These are phyloP conservation scores for Miltochrista miniata DNA, from an alignment of 2,888 invertebrate genomes.

Conservation along the genomic window DNA sequence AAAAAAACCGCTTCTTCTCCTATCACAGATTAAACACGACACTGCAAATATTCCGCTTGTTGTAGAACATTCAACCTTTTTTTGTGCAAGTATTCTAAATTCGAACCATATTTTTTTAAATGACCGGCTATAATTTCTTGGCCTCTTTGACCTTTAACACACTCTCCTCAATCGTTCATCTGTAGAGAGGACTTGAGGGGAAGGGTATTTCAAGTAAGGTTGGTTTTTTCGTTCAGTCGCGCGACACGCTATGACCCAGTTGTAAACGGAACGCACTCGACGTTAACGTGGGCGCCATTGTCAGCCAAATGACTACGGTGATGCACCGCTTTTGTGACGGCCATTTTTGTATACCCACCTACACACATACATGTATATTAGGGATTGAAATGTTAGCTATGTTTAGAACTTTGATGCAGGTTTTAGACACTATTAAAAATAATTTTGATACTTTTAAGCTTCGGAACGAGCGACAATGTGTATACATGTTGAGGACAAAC, in stretches of 20 bases:
- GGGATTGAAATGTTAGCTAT: slow-evolving; percentile 2
- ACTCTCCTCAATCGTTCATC: slow-evolving; percentile 8
- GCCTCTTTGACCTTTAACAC: slow-evolving; percentile 15
- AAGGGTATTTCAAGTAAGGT: slow-evolving; percentile 14
- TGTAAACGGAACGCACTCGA: slow-evolving; percentile 41
- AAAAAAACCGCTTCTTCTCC: not conserved
- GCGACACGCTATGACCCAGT: slow-evolving; percentile 42
- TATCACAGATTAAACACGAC: not conserved
- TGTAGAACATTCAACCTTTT: slow-evolving; percentile 16
- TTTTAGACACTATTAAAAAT: not conserved
- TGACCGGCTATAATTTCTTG: slow-evolving; percentile 22
- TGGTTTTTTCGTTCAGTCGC: slow-evolving; percentile 21
- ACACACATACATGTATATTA: not conserved
- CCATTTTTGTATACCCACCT: slow-evolving; percentile 15
- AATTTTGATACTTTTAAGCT: too few relatives aligned
- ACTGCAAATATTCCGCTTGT: slow-evolving; percentile 12
- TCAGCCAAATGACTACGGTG: slow-evolving; percentile 40
- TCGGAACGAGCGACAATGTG: too few relatives aligned
- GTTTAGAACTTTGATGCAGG: not conserved
- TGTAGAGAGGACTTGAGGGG: slow-evolving; percentile 7
- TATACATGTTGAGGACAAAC: too few relatives aligned
- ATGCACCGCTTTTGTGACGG: slow-evolving; percentile 23
- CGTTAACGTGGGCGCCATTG: slow-evolving; percentile 35
- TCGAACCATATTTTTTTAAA: slow-evolving; percentile 17
- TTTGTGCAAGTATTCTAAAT: slow-evolving; percentile 15